Conservation (phyloP, 1,140 invertebrate species). For the Subanguina moxae region DNA sequence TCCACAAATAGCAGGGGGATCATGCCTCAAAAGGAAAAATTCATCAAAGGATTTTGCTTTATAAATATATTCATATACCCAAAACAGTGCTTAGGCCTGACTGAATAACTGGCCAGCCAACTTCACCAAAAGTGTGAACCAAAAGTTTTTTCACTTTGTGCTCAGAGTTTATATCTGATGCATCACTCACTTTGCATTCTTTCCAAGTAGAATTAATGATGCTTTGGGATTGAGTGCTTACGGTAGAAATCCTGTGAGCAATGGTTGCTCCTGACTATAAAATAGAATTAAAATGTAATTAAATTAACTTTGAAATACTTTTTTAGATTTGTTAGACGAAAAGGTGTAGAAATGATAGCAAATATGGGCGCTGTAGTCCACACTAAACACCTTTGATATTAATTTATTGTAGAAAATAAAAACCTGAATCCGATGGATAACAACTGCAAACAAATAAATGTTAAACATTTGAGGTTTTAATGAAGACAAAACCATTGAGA, state of each 20-base stretch:
- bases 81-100: constrained; percentile 44
- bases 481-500: too few relatives aligned
- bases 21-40: constrained; percentile 8
- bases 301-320: too few relatives aligned
- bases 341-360: constrained; percentile 56
- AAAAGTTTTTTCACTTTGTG: constrained; percentile 27
- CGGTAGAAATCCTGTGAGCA: too few relatives aligned
- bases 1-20: constrained; percentile 54
- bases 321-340: neutral
- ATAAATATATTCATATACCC: too few relatives aligned
- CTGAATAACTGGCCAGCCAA: constrained; percentile 53
- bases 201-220: neutral
- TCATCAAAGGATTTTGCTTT: too few relatives aligned
- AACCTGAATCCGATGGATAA: too few relatives aligned
- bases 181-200: neutral
- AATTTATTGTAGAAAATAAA: too few relatives aligned
- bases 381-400: constrained; percentile 29
- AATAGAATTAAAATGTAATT: too few relatives aligned
- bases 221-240: too few relatives aligned
- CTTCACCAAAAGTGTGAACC: constrained; percentile 42
- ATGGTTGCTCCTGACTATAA: too few relatives aligned
- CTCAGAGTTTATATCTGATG: neutral
- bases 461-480: too few relatives aligned
- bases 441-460: too few relatives aligned
- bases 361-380: constrained; percentile 54